A percentile compares a stretch with the other conserved stretches of the same genome.
phyloP scores from a whole-genome alignment of 2,888 invertebrate genomes.

The Caenorhabditis doughertyi region DNA sequence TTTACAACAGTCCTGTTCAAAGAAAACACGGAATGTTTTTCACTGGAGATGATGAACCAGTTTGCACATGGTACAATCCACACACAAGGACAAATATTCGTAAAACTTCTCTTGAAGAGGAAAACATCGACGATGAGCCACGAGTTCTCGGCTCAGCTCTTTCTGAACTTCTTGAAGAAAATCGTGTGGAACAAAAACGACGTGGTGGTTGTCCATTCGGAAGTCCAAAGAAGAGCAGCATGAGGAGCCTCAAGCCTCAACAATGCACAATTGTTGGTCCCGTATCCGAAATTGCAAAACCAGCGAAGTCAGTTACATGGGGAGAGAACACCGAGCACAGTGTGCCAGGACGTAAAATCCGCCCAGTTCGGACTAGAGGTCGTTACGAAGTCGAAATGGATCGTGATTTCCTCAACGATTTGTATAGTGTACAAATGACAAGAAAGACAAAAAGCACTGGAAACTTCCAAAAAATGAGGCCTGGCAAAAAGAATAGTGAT shows the following conservation, averaged over 20 bases:
- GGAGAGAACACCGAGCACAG: slow-evolving; percentile 5
- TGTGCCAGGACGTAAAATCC: too few species aligned
- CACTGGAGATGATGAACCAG: background rate
- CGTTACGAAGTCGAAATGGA: slow-evolving; percentile 7
- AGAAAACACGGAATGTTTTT: background rate
- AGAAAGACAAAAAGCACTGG: background rate
- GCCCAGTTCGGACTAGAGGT: too few species aligned
- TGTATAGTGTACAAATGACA: background rate
- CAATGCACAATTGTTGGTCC: background rate
- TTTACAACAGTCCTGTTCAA: background rate
- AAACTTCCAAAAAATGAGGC: background rate
- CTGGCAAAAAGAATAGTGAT: slow-evolving; percentile 29
- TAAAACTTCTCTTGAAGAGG: background rate
- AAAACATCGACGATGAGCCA: background rate
- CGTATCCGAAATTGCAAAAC: background rate
- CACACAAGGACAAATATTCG: slow-evolving; percentile 29
- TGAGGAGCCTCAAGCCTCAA: background rate
- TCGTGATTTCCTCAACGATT: background rate
- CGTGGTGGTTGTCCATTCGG: slow-evolving; percentile 19
- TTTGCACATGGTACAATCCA: slow-evolving; percentile 14
- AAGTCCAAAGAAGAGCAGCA: slow-evolving; percentile 9
- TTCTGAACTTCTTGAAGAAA: background rate
- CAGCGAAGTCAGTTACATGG: slow-evolving; percentile 9
- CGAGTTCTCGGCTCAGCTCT: background rate
- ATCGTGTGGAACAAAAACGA: background rate